phyloP scores from a whole-genome alignment of 1,140 invertebrate genomes.

The Notospermus geniculatus region DNA sequence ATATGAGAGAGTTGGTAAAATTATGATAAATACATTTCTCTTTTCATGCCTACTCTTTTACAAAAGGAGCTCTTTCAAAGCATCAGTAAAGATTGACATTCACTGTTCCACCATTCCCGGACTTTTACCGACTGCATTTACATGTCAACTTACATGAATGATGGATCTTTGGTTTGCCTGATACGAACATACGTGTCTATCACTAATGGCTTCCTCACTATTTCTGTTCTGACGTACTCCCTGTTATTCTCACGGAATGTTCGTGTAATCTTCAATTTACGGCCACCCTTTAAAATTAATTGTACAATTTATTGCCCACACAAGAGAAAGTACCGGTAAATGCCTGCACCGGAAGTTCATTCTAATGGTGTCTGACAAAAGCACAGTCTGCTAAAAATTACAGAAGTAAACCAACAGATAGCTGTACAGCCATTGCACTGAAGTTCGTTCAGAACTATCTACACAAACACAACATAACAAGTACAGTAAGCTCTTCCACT shows the following conservation, averaged over 20 bases:
- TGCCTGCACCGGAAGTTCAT: too few species aligned
- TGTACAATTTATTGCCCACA: too few species aligned
- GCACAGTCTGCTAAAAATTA: too few species aligned
- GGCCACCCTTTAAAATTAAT: constrained; percentile 55
- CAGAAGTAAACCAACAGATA: too few species aligned
- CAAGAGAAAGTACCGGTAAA: too few species aligned
- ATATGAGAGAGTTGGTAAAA: background rate
- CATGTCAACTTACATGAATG: constrained; percentile 52
- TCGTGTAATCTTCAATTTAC: constrained; percentile 91
- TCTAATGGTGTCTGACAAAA: too few species aligned
- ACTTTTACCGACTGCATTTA: background rate
- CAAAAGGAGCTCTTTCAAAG: background rate
- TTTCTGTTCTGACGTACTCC: constrained; percentile 90
- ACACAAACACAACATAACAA: too few species aligned
- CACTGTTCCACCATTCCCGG: too few species aligned
- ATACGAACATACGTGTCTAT: constrained; percentile 98
- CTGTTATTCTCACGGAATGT: constrained; percentile 88
- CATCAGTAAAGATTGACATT: background rate
- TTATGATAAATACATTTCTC: background rate
- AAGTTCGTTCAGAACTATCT: too few species aligned
- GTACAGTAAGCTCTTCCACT: too few species aligned
- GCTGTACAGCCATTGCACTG: too few species aligned
- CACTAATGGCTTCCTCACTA: constrained; percentile 86
- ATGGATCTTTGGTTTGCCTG: constrained; percentile 89
- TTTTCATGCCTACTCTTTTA: background rate